These are phyloP conservation scores for Operophtera brumata DNA, from an alignment of 2,888 invertebrate species.

Conservation along the genomic window DNA sequence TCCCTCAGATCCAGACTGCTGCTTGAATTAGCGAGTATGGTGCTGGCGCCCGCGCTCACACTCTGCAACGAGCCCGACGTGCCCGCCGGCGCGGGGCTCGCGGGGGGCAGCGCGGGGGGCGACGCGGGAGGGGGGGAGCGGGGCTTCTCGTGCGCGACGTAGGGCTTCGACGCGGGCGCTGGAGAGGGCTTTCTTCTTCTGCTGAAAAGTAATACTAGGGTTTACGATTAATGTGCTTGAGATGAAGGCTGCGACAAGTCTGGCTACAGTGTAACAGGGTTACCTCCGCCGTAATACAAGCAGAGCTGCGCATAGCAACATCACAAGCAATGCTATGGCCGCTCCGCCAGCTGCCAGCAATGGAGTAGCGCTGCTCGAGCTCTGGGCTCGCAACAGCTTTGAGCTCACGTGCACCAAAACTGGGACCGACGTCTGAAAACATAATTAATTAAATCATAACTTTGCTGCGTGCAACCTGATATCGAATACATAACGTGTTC, in stretches of 20 bases:
- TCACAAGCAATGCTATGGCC: constrained; percentile 85
- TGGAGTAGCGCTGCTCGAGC: constrained; percentile 60
- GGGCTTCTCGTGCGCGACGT: constrained; percentile 45
- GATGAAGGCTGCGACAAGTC: background rate
- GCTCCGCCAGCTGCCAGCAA: constrained; percentile 85
- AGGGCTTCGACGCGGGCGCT: constrained; percentile 40
- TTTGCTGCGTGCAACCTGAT: too few species aligned
- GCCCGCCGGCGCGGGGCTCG: constrained; percentile 24
- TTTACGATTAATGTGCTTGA: background rate
- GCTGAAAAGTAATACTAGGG: background rate
- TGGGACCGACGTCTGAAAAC: constrained; percentile 80
- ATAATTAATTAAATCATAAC: background rate
- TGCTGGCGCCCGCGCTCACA: constrained; percentile 80
- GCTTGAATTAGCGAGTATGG: constrained; percentile 80
- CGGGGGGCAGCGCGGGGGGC: constrained; percentile 16
- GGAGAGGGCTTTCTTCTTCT: constrained; percentile 50
- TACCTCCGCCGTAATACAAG: constrained; percentile 34
- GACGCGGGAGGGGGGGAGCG: constrained; percentile 24
- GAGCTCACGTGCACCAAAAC: constrained; percentile 83
- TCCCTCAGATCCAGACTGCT: constrained; percentile 61
- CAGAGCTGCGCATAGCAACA: constrained; percentile 87
- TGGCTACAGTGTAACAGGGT: background rate
- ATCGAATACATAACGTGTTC: too few species aligned
- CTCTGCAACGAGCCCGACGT: constrained; percentile 75
- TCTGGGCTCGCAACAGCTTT: constrained; percentile 62